Conservation (phyloP, 2,797 vertebrate species). For the Gymnothorax reevesii region DNA sequence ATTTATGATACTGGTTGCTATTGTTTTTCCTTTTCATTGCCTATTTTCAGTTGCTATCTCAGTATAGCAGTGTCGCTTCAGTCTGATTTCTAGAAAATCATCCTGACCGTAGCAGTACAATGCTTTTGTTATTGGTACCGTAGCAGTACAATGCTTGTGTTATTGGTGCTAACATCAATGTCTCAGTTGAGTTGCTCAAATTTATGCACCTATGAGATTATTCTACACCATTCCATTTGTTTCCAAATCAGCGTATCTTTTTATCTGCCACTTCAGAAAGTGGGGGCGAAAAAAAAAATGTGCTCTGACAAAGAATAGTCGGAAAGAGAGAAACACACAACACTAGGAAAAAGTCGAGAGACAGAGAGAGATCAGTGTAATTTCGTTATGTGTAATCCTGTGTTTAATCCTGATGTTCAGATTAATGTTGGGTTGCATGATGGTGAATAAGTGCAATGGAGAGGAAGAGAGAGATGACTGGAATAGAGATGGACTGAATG, state of each 20-base stretch:
- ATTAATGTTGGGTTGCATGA: conserved; percentile 70
- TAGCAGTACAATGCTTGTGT: not conserved
- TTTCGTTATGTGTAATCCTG: conserved; percentile 75
- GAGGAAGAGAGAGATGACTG: conserved; percentile 36
- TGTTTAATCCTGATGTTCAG: conserved; percentile 80
- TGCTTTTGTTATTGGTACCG: not conserved
- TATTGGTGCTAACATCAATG: not conserved
- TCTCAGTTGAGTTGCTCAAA: not conserved
- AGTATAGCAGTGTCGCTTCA: not conserved
- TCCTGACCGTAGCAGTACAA: not conserved
- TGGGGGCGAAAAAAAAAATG: conserved; percentile 47
- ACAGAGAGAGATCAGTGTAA: conserved; percentile 50
- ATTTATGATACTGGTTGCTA: conserved; percentile 48
- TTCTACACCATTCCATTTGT: not conserved
- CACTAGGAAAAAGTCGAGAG: conserved; percentile 9
- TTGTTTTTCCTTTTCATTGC: not conserved
- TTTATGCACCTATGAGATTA: not conserved
- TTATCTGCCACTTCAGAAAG: conserved; percentile 34
- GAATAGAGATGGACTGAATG: conserved; percentile 50
- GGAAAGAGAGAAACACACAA: conserved; percentile 26
- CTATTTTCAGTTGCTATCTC: not conserved
- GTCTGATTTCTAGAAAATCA: not conserved
- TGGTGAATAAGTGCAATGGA: conserved; percentile 50
- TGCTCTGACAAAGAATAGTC: conserved; percentile 44
- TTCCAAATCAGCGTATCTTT: not conserved